Percentiles rank a stretch among this genome's conserved stretches.
Conservation (phyloP, 2,888 invertebrate genomes). For the Dendrolimus pini region DNA sequence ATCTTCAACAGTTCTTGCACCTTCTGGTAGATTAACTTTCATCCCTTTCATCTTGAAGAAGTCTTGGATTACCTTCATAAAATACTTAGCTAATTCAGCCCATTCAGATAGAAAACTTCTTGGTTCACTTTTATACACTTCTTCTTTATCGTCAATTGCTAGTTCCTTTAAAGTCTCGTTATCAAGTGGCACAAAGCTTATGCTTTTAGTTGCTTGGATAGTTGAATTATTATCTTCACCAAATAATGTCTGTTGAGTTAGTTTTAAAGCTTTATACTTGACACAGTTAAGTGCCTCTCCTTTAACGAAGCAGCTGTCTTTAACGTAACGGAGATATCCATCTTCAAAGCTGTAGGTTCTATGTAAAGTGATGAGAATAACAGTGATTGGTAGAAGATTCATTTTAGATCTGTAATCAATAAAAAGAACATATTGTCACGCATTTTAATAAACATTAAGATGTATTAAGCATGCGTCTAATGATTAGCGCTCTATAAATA, state of each 20-base stretch:
- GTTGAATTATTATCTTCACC: conserved; percentile 53
- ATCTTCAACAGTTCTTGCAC: conserved; percentile 60
- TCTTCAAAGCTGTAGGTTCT: conserved; percentile 36
- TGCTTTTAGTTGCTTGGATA: conserved; percentile 46
- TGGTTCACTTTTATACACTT: conserved; percentile 28
- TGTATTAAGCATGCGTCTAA: too few species aligned
- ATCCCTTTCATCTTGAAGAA: conserved; percentile 63
- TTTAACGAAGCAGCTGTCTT: conserved; percentile 56
- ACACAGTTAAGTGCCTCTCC: conserved; percentile 62
- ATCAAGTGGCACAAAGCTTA: conserved; percentile 59
- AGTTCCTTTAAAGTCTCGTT: conserved; percentile 42
- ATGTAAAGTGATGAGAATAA: conserved; percentile 24
- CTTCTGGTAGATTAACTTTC: conserved; percentile 59
- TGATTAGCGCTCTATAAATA: too few species aligned
- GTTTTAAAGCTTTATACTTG: conserved; percentile 63
- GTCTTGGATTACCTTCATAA: conserved; percentile 54
- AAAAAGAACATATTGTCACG: neutral
- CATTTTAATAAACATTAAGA: neutral
- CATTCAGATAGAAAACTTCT: conserved; percentile 61
- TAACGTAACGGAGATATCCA: conserved; percentile 57
- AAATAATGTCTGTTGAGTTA: conserved; percentile 57
- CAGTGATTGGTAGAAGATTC: conserved; percentile 16
- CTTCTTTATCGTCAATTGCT: conserved; percentile 29
- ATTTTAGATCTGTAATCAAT: conserved; percentile 18
- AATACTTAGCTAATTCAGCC: conserved; percentile 61